Base-by-base conservation (phyloP, 2,797 vertebrate genomes). In the Muscicapa comitata region DNA sequence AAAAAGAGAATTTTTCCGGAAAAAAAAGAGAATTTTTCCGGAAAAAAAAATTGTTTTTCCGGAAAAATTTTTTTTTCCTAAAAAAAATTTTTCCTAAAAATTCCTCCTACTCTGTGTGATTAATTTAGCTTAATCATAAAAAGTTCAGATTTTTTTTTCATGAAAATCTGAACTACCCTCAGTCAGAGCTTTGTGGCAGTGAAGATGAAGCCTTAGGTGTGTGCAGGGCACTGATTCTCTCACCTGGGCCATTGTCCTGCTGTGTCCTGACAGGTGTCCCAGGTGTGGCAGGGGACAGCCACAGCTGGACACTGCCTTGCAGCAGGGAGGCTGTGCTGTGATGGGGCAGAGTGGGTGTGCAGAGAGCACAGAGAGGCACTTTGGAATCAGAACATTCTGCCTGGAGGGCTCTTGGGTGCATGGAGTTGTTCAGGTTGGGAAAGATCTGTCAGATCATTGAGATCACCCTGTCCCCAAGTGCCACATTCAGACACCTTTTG, bases 261-360 rank as follows among this genome's bases (percentile, higher is more conserved):
- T 20, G 40, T 25, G 33, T 42, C 81, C 78, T 72, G 58, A 11
- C 53, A 7, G 11, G 5, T 19, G 54, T 31, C 67, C n/a, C 5
- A 0, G 0, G 1, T 15, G 40, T 4, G 35, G 10, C 31, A n/a
- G 28, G n/a, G n/a, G 50, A n/a, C 66, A 54, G 76, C 9, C 21
- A 10, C 33, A 25, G 24, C 20, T 26, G 35, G 43, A 10, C 31
- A 15, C 16, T 42, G 16, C 40, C 40, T 17, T 40, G 40, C 17
- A 13, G 38, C 38, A 38, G 38, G 38, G 38, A 38, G 38, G 38
- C 20, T 43, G 42, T 43, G 42, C 70, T 40, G 28, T 5, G 7
- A 6, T 0, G 1, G 25, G 4, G 33, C n/a, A 3, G 2, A 26
- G 14, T 21, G 40, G 28, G 4, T 16, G 9, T n/a, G 58, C 28